These are phyloP conservation scores for Trichogramma dendrolimi DNA, from an alignment of 2,888 invertebrate genomes.

Conservation along the genomic window DNA sequence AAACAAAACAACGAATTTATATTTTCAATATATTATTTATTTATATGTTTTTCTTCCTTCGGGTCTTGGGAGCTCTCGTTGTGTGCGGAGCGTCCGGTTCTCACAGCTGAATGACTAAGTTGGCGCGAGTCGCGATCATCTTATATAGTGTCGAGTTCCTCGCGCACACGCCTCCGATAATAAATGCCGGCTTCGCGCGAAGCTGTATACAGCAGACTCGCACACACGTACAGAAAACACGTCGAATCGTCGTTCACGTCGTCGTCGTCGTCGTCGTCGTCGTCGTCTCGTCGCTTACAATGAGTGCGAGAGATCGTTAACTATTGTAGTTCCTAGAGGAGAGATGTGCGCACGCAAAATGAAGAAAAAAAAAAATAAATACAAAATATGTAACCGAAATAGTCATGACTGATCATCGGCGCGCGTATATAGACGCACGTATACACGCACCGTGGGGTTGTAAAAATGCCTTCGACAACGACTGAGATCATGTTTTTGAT, in stretches of 20 bases:
- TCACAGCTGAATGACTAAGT: constrained; percentile 43
- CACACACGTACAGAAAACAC: not conserved
- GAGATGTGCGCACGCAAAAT: not conserved
- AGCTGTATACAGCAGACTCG: not conserved
- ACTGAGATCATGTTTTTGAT: no score
- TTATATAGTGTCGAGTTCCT: constrained; percentile 44
- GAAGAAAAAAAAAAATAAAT: not conserved
- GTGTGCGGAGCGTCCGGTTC: constrained; percentile 29
- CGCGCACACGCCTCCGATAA: not conserved
- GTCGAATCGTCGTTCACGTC: not conserved
- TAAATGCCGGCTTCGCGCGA: no score
- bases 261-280: not conserved
- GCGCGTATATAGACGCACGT: no score
- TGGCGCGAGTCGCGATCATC: constrained; percentile 37
- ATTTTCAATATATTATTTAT: no score
- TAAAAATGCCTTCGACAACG: no score
- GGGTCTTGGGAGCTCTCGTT: not conserved
- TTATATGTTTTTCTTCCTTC: no score
- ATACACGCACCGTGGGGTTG: no score
- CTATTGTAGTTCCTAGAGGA: not conserved
- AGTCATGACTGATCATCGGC: no score
- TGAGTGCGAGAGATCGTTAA: no score
- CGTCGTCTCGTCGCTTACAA: no score
- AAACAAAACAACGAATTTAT: no score
- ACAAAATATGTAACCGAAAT: not conserved